Percentiles rank a stretch among this genome's conserved stretches.
Conservation (phyloP, 2,797 vertebrate genomes). For the Chiroxiphia lanceolata region DNA sequence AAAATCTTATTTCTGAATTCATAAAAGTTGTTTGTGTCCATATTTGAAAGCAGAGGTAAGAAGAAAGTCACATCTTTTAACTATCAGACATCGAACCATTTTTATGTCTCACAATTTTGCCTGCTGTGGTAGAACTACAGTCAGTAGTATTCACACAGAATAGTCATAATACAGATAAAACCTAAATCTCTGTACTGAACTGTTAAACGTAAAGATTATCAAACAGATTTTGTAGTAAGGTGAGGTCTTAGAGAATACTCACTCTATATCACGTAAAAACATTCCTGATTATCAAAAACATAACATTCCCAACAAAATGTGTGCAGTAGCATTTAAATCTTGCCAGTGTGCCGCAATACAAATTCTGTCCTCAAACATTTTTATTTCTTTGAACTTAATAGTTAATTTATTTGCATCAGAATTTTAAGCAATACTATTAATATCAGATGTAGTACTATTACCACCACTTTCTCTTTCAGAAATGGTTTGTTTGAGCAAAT, state of each 20-base stretch:
- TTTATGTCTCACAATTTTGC: background rate
- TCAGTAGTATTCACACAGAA: background rate
- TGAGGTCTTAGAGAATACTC: background rate
- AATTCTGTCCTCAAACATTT: background rate
- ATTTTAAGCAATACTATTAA: background rate
- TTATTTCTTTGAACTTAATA: background rate
- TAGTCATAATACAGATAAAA: background rate
- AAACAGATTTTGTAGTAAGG: background rate
- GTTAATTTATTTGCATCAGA: background rate
- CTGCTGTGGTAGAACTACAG: background rate
- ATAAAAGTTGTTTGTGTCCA: background rate
- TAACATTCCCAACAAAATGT: background rate
- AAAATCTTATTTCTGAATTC: background rate
- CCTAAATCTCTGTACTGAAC: background rate
- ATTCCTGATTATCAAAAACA: background rate
- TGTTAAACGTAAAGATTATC: background rate
- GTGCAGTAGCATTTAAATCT: background rate
- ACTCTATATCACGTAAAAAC: background rate
- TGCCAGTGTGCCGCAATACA: background rate
- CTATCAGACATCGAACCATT: background rate
- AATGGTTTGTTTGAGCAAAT: background rate
- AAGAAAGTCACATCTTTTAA: background rate
- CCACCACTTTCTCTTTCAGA: background rate
- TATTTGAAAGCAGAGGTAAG: background rate
- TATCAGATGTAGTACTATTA: background rate